These are phyloP conservation scores for Drosophila paramelanica DNA, from an alignment of 2,888 invertebrate genomes.

Conservation along the genomic window DNA sequence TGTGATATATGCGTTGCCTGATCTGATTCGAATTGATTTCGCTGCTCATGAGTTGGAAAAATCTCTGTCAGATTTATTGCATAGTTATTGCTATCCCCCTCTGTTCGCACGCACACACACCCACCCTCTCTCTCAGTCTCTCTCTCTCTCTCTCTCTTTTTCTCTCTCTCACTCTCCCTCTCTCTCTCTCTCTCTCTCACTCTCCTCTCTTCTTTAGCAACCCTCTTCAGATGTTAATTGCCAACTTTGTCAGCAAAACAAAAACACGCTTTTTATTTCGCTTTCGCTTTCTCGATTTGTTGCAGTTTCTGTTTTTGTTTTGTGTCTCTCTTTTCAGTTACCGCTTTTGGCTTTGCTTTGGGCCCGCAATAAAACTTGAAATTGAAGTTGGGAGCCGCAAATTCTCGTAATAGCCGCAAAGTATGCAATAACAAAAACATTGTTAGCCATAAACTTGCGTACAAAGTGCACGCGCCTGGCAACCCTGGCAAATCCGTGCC, in stretches of 20 bases:
- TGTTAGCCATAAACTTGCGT: slow-evolving; percentile 43
- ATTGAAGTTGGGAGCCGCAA: slow-evolving; percentile 44
- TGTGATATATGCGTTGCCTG: slow-evolving; percentile 54
- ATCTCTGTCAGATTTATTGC: slow-evolving; percentile 44
- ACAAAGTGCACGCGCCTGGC: slow-evolving; percentile 46
- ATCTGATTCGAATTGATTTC: slow-evolving; percentile 69
- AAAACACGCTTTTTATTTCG: slow-evolving; percentile 19
- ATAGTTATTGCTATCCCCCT: slow-evolving; percentile 21
- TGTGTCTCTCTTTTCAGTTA: slow-evolving; percentile 3
- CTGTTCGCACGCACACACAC: too few relatives aligned
- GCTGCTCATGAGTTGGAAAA: slow-evolving; percentile 60
- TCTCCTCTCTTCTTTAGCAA: too few relatives aligned
- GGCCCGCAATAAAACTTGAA: slow-evolving; percentile 66
- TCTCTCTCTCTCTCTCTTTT: background rate
- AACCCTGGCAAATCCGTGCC: slow-evolving; percentile 34
- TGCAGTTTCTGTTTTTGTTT: slow-evolving; percentile 10
- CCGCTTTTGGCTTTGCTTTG: slow-evolving; percentile 21
- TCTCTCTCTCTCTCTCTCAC: background rate
- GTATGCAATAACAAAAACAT: slow-evolving; percentile 58
- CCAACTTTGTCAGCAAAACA: slow-evolving; percentile 35
- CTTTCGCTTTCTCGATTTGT: slow-evolving; percentile 10
- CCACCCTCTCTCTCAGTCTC: background rate
- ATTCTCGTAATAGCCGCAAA: slow-evolving; percentile 69
- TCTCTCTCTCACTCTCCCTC: background rate
- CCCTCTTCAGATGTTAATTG: slow-evolving; percentile 34